These are phyloP conservation scores for Ceratotherium simum DNA, from an alignment of 2,113 vertebrate species.

Conservation along the genomic window DNA sequence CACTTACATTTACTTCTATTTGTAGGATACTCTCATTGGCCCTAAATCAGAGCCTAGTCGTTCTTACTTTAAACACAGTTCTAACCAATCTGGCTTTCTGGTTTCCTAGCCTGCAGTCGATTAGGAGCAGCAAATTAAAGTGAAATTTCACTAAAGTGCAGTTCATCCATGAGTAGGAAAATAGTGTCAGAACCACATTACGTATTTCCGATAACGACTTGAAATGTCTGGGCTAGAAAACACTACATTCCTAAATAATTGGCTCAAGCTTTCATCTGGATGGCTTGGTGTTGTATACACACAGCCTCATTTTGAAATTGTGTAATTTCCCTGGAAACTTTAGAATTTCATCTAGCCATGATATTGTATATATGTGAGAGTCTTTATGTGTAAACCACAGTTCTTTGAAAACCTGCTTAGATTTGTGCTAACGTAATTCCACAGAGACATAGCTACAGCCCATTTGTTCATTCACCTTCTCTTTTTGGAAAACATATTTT, in stretches of 20 bases:
- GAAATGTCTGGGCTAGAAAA: slow-evolving; percentile 35
- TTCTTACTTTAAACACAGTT: slow-evolving; percentile 42
- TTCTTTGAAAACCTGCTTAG: slow-evolving; percentile 50
- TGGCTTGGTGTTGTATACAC: slow-evolving; percentile 53
- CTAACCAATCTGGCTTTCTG: slow-evolving; percentile 29
- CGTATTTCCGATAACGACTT: neutral
- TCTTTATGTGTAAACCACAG: slow-evolving; percentile 50
- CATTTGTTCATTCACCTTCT: neutral
- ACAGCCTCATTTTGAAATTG: slow-evolving; percentile 55
- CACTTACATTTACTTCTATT: neutral
- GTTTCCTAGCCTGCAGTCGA: neutral
- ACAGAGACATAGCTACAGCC: neutral
- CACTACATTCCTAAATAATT: slow-evolving; percentile 59
- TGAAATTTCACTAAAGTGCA: neutral
- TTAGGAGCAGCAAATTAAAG: slow-evolving; percentile 29
- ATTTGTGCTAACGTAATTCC: neutral
- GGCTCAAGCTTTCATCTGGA: slow-evolving; percentile 51
- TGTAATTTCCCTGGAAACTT: slow-evolving; percentile 69
- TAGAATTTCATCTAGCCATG: slow-evolving; percentile 57
- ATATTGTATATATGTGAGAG: slow-evolving; percentile 48
- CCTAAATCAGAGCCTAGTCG: neutral
- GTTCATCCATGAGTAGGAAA: slow-evolving; percentile 39
- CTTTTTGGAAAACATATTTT: neutral
- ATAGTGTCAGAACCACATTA: slow-evolving; percentile 27
- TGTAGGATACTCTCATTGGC: neutral